Percentiles rank a stretch among this genome's conserved stretches.
Conservation (phyloP, 2,888 invertebrate genomes). For the Hypolimnas misippus region DNA sequence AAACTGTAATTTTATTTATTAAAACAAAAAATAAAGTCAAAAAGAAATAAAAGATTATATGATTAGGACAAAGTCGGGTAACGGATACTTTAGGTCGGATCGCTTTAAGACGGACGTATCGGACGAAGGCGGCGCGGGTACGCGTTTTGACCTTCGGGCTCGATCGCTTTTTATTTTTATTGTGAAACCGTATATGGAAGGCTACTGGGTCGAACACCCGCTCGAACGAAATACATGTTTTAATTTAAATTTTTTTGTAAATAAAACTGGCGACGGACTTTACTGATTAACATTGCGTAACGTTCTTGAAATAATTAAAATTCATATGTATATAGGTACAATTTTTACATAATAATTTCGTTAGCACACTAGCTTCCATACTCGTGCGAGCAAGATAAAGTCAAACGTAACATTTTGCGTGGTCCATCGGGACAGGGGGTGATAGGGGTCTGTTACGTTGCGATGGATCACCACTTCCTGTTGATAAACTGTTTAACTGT, state of each 20-base stretch:
- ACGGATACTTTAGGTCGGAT: neutral
- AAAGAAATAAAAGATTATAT: too few species aligned
- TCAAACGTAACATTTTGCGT: neutral
- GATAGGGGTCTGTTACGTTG: too few species aligned
- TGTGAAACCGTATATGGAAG: slow-evolving; percentile 58
- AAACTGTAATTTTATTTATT: too few species aligned
- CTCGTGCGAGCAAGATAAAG: neutral
- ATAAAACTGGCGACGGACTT: neutral
- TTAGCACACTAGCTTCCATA: too few species aligned
- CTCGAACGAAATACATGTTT: slow-evolving; percentile 19
- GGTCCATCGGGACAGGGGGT: neutral
- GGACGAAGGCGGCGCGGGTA: slow-evolving; percentile 16
- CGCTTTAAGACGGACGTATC: neutral
- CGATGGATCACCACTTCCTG: too few species aligned
- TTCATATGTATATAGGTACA: neutral
- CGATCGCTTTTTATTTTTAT: slow-evolving; percentile 51
- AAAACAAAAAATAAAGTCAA: too few species aligned
- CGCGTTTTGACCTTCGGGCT: slow-evolving; percentile 55
- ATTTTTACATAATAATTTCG: neutral
- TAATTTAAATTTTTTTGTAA: slow-evolving; percentile 1
- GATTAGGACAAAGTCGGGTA: too few species aligned
- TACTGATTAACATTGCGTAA: too few species aligned
- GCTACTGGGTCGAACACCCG: slow-evolving; percentile 42
- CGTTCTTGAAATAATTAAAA: neutral
- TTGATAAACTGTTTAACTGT: too few species aligned